Evolutionary conservation across 2,113 vertebrate genomes (phyloP).

Genomic region (Nycticorax nycticorax): DNA sequence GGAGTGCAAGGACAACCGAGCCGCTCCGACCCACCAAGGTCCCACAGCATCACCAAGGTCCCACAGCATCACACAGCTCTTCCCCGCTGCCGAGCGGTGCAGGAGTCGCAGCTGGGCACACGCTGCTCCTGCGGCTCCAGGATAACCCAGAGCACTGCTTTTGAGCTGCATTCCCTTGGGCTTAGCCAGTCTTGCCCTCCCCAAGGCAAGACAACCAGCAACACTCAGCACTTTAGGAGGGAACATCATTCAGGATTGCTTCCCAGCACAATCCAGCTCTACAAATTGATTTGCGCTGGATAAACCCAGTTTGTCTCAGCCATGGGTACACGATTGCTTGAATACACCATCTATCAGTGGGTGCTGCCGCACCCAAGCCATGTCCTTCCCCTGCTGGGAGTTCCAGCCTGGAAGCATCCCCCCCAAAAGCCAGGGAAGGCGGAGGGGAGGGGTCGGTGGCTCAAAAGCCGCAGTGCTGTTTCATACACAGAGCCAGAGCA

Average conservation of each 20-base stretch:
- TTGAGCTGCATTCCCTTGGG: background rate
- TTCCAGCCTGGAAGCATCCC: background rate
- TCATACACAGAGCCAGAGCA: background rate
- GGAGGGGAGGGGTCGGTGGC: background rate
- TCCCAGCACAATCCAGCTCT: background rate
- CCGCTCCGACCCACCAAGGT: background rate
- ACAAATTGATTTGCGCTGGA: background rate
- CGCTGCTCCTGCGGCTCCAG: rapidly evolving
- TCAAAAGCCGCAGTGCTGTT: background rate
- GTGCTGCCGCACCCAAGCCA: background rate
- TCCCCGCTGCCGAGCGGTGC: background rate
- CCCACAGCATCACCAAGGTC: background rate
- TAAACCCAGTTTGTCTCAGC: background rate
- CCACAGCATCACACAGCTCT: background rate
- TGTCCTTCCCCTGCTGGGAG: background rate
- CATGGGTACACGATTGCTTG: rapidly evolving
- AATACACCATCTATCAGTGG: rapidly evolving
- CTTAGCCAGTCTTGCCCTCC: background rate
- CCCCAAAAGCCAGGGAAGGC: background rate
- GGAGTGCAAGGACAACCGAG: rapidly evolving
- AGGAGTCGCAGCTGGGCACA: background rate
- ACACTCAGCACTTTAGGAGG: background rate
- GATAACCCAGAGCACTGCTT: background rate
- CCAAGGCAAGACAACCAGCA: background rate
- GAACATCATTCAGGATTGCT: background rate